phyloP scores from a whole-genome alignment of 2,888 invertebrate genomes.

The Orgyia antiqua region DNA sequence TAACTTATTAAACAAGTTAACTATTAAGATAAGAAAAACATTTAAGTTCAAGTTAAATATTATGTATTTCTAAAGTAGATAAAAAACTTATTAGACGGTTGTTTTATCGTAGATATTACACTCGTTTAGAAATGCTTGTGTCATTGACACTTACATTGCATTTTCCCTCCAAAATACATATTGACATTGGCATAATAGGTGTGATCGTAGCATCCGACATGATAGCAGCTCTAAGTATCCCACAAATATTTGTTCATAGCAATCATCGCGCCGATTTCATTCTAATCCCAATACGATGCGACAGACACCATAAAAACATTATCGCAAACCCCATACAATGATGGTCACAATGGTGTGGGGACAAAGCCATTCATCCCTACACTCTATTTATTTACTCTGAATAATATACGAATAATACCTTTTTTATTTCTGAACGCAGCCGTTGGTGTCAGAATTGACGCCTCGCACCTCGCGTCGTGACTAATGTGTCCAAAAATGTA shows the following conservation, averaged over 20 bases:
- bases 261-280: conserved; percentile 51
- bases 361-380: conserved; percentile 54
- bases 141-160: not conserved
- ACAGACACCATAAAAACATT: conserved; percentile 53
- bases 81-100: conserved; percentile 9
- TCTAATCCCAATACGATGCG: conserved; percentile 52
- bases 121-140: not conserved
- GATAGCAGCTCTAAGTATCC: conserved; percentile 30
- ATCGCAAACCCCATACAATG: conserved; percentile 46
- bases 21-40: conserved; percentile 21
- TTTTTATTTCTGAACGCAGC: conserved; percentile 44
- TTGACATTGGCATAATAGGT: conserved; percentile 35
- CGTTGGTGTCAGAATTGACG: conserved; percentile 69
- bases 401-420: conserved; percentile 72
- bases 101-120: not conserved
- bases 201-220: conserved; percentile 42
- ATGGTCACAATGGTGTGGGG: conserved; percentile 46
- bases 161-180: conserved; percentile 6
- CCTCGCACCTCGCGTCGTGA: conserved; percentile 34
- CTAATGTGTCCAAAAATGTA: conserved; percentile 24
- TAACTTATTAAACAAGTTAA: conserved; percentile 17
- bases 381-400: conserved; percentile 66
- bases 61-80: conserved; percentile 14
- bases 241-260: conserved; percentile 65
- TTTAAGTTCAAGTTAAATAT: conserved; percentile 10